Percentiles rank a stretch among this genome's conserved stretches.
Conservation (phyloP, 1,140 invertebrate species). For the Drosophila hydei region DNA sequence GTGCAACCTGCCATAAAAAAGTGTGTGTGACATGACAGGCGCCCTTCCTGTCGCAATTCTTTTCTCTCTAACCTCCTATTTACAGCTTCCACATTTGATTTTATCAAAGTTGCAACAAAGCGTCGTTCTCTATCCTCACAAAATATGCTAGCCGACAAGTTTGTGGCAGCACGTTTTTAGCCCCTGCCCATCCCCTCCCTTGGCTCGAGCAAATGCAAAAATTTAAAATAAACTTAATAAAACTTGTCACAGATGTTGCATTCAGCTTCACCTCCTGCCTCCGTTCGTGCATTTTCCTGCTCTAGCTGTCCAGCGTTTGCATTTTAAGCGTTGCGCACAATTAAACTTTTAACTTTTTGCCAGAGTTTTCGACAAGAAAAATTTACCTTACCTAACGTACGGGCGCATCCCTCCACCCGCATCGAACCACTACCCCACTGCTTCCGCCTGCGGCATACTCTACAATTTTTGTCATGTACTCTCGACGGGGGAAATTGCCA, state of each 20-base stretch:
- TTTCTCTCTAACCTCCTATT: not conserved
- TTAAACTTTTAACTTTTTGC: slow-evolving; percentile 82
- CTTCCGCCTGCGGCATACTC: slow-evolving; percentile 35
- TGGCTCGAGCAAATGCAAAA: slow-evolving; percentile 45
- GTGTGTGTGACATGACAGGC: slow-evolving; percentile 48
- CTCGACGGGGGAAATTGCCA: slow-evolving; percentile 77
- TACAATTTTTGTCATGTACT: slow-evolving; percentile 73
- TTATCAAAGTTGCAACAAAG: slow-evolving; percentile 53
- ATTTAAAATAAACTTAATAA: slow-evolving; percentile 81
- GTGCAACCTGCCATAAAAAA: slow-evolving; percentile 71
- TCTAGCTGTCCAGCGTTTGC: slow-evolving; percentile 30
- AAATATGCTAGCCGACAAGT: slow-evolving; percentile 40
- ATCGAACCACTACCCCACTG: not conserved
- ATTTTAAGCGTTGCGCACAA: slow-evolving; percentile 75
- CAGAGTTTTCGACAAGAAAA: slow-evolving; percentile 60
- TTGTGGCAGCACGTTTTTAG: slow-evolving; percentile 64
- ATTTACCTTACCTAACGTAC: slow-evolving; percentile 40
- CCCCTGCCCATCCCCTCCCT: not conserved
- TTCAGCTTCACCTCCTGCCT: slow-evolving; percentile 15
- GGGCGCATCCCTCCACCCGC: not conserved
- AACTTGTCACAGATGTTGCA: slow-evolving; percentile 74
- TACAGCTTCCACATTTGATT: slow-evolving; percentile 47
- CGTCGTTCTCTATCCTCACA: not conserved
- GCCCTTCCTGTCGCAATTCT: too few species aligned
- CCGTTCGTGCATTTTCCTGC: not conserved